Evolutionary conservation across 2,797 vertebrate genomes (phyloP).

Genomic region (Cichlasoma orientale): DNA sequence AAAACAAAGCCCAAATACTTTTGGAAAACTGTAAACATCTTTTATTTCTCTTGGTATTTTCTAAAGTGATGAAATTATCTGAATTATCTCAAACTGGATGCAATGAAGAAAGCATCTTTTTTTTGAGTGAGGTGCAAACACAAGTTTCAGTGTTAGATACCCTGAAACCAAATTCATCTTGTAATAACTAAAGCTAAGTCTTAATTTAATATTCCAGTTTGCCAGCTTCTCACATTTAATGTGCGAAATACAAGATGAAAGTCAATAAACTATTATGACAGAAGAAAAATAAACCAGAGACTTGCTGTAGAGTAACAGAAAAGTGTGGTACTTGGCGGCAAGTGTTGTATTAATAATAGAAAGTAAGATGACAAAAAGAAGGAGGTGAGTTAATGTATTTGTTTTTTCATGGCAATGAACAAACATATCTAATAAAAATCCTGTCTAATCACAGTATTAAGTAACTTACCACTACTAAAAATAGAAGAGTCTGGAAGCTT

Average conservation of each 20-base stretch:
- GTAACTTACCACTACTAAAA: not conserved
- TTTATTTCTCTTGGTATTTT: not conserved
- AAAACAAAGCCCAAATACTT: not conserved
- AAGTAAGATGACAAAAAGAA: not conserved
- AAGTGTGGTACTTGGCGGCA: not conserved
- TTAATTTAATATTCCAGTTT: not conserved
- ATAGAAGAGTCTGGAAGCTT: not conserved
- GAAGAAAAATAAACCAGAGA: not conserved
- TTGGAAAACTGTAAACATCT: conserved; percentile 1
- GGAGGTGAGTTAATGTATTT: not conserved
- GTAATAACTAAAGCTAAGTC: not conserved
- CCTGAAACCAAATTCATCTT: not conserved
- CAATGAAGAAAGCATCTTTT: not conserved
- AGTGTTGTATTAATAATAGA: not conserved
- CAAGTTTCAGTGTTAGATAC: not conserved
- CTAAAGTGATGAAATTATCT: not conserved
- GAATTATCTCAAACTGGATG: not conserved
- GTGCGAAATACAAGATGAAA: not conserved
- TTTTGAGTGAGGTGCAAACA: not conserved
- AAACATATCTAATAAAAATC: no score
- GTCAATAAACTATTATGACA: not conserved
- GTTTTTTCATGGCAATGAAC: not conserved
- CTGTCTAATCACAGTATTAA: not conserved
- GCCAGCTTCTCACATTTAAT: not conserved
- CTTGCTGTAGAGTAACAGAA: not conserved